Evolutionary conservation across 2,113 vertebrate species (phyloP), one percentile per base, ranked within the genome.

Genomic region (Tenebrosternarchus preto): DNA sequence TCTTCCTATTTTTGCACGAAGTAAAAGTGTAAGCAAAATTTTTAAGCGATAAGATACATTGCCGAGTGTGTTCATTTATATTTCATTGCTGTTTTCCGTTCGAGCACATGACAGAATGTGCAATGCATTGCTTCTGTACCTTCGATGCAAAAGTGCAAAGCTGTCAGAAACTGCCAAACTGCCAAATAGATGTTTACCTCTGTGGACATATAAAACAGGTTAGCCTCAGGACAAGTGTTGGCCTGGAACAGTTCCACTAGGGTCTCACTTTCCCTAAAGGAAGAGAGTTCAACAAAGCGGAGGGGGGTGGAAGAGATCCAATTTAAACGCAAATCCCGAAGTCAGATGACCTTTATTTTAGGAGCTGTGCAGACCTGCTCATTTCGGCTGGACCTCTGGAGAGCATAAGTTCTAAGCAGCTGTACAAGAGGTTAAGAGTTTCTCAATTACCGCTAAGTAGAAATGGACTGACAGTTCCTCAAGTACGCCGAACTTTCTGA

Each of bases 371-470:
- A 8, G 46, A 11, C 60, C n/a, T 19, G 12, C 1, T 25, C 24
- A 59, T 74, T 74, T 39, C 31, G 39, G 33, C 8, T 33, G 8
- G 20, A 67, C 63, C 46, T 24, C 27, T 20, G 2, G 63, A 66
- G 63, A 66, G 16, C 16, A 33, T 17, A 66, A 17, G 63, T 66
- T 31, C 17, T 31, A 66, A 66, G 29, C 63, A 24, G 46, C 27
- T 5, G 20, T 27, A 67, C 27, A 39, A 68, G 55, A 67, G 74
- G 74, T 66, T 76, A 76, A 53, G 46, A 68, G 75, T 5, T 43
- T 67, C 16, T 77, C 61, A 77, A 39, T 56, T 77, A 66, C 74
- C 55, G 43, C 39, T 61, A 67, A 56, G 46, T 68, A 2, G 8
- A 68, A 36, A 22, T 56, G 43, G 63, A 36, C 61, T 66, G 12